A percentile compares a stretch with the other conserved stretches of the same genome.
Evolutionary conservation across 2,113 vertebrate species (phyloP).

Genomic region (Cinclus mexicanus): DNA sequence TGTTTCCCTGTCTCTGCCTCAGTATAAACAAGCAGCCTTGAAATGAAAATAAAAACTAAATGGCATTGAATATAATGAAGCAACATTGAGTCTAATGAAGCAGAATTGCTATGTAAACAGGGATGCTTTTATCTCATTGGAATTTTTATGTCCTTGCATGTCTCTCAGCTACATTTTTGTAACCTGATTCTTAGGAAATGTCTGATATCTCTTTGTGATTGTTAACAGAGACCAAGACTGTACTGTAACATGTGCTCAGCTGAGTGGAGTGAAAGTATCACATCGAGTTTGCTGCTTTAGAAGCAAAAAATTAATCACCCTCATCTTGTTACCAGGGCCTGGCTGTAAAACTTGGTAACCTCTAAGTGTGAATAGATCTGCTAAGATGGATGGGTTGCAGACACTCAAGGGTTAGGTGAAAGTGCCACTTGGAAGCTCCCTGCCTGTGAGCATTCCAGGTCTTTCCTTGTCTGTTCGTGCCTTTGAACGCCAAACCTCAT

Average conservation of each 20-base stretch:
- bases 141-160: slow-evolving; percentile 78
- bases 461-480: background rate
- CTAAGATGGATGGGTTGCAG: background rate
- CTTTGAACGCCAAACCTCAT: background rate
- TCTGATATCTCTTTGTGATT: slow-evolving; percentile 42
- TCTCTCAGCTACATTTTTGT: slow-evolving; percentile 68
- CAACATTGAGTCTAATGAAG: slow-evolving; percentile 75
- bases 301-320: background rate
- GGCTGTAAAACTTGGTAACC: background rate
- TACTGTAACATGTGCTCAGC: background rate
- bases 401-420: background rate
- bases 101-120: slow-evolving; percentile 68
- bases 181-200: slow-evolving; percentile 65
- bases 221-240: slow-evolving; percentile 36
- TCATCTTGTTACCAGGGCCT: background rate
- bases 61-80: slow-evolving; percentile 79
- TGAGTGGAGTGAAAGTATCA: background rate
- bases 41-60: slow-evolving; percentile 77
- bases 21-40: slow-evolving; percentile 77
- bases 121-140: slow-evolving; percentile 74
- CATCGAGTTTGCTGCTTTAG: background rate
- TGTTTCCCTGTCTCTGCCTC: slow-evolving; percentile 34
- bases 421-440: background rate
- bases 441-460: background rate
- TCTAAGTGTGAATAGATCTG: background rate